phyloP scores from a whole-genome alignment of 2,888 invertebrate species.

The Phymatocera aterrima region DNA sequence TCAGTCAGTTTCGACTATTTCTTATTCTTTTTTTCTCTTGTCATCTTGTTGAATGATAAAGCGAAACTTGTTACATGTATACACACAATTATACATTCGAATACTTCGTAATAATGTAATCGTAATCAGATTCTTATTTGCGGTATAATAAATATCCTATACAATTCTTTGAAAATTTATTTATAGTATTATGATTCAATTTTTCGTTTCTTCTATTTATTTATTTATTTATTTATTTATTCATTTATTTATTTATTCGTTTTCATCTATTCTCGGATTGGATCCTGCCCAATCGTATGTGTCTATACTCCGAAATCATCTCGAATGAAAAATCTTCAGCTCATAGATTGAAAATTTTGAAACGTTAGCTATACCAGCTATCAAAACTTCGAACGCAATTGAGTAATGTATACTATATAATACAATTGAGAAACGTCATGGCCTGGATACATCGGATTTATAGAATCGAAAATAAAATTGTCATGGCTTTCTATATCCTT shows the following conservation, averaged over 20 bases:
- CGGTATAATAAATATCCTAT: constrained; percentile 28
- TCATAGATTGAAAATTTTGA: too few species aligned
- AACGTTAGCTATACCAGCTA: too few species aligned
- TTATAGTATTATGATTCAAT: neutral
- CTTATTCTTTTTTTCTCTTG: too few species aligned
- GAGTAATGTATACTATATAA: too few species aligned
- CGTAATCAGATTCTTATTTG: constrained; percentile 12
- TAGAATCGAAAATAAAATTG: neutral
- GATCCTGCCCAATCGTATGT: constrained; percentile 29
- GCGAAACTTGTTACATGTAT: neutral
- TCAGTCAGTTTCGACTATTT: neutral
- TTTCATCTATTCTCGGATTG: neutral
- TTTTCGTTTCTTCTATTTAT: neutral
- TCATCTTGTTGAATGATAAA: too few species aligned
- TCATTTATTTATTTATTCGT: constrained; percentile 7
- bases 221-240: neutral
- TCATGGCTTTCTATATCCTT: neutral
- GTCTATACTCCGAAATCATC: neutral
- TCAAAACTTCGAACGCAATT: too few species aligned
- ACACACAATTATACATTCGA: neutral
- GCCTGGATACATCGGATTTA: neutral
- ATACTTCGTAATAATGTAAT: neutral
- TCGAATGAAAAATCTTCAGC: constrained; percentile 7
- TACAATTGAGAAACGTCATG: neutral
- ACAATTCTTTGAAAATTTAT: neutral